phyloP scores from a whole-genome alignment of 2,888 invertebrate genomes.

The Eledona agricola region DNA sequence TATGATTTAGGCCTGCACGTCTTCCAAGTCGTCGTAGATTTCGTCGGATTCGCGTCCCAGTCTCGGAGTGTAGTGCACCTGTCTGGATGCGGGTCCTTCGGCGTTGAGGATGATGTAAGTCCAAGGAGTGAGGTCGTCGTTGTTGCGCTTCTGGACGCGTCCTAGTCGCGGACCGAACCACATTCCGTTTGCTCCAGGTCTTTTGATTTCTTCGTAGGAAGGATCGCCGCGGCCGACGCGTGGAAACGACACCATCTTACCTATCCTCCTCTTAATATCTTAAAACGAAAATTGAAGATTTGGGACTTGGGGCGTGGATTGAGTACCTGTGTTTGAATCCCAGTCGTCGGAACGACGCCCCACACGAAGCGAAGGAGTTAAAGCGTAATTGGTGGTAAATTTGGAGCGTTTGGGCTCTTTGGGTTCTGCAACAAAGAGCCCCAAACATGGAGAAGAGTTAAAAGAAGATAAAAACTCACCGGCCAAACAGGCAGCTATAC shows the following conservation, averaged over 20 bases:
- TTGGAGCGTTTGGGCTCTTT: constrained; percentile 33
- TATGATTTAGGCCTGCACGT: constrained; percentile 10
- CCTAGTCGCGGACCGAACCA: constrained; percentile 47
- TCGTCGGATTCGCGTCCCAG: constrained; percentile 53
- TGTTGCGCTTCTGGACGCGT: constrained; percentile 36
- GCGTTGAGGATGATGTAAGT: constrained; percentile 35
- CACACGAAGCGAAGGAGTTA: constrained; percentile 26
- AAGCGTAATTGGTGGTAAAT: constrained; percentile 19
- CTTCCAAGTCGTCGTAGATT: constrained; percentile 29
- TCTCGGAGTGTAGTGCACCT: constrained; percentile 49
- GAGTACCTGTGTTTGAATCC: constrained; percentile 20
- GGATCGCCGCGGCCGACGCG: constrained; percentile 22
- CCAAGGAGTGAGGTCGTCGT: constrained; percentile 30
- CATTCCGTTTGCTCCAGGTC: constrained; percentile 60
- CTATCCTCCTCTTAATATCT: constrained; percentile 20
- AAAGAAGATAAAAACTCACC: no score
- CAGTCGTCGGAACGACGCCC: constrained; percentile 28
- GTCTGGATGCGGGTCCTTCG: constrained; percentile 15
- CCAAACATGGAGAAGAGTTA: no score
- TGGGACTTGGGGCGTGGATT: not conserved
- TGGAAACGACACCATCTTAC: constrained; percentile 19
- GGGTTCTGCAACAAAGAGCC: constrained; percentile 12
- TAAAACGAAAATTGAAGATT: not conserved
- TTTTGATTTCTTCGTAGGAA: constrained; percentile 43
- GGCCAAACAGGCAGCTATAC: constrained; percentile 3